Percentiles rank a stretch among this genome's conserved stretches.
Evolutionary conservation across 1,140 invertebrate species (phyloP).

Genomic region (Dinoponera quadriceps): DNA sequence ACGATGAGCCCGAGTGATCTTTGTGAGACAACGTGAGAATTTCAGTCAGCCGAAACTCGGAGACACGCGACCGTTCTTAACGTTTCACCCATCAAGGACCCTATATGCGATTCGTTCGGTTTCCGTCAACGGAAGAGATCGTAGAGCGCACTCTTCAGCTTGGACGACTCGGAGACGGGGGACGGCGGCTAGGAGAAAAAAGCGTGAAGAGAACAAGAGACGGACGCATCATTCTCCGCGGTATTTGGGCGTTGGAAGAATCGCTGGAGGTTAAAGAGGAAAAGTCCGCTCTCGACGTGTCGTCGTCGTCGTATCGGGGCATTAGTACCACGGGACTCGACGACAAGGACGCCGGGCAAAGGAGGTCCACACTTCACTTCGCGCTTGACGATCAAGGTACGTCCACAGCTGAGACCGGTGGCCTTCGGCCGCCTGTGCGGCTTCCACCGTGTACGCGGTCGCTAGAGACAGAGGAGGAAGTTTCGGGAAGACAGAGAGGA

Average conservation of each 20-base stretch:
- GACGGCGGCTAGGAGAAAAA: neutral
- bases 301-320: slow-evolving; percentile 66
- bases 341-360: slow-evolving; percentile 74
- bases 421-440: slow-evolving; percentile 71
- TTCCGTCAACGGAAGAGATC: slow-evolving; percentile 19
- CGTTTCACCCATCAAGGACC: neutral
- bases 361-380: slow-evolving; percentile 71
- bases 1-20: neutral
- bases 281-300: slow-evolving; percentile 34
- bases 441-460: slow-evolving; percentile 62
- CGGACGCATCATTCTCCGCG: neutral
- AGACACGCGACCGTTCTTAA: neutral
- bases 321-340: slow-evolving; percentile 67
- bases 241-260: slow-evolving; percentile 14
- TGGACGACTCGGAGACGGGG: slow-evolving; percentile 1
- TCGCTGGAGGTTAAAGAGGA: slow-evolving; percentile 44
- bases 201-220: neutral
- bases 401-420: slow-evolving; percentile 72
- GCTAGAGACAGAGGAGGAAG: slow-evolving; percentile 64
- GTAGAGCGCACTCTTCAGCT: neutral
- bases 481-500: slow-evolving; percentile 62
- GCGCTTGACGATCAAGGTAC: slow-evolving; percentile 75
- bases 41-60: neutral
- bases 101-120: slow-evolving; percentile 7
- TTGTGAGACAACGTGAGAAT: slow-evolving; percentile 20